Evolutionary conservation across 2,888 invertebrate species (phyloP).

Genomic region (Craniophora ligustri): DNA sequence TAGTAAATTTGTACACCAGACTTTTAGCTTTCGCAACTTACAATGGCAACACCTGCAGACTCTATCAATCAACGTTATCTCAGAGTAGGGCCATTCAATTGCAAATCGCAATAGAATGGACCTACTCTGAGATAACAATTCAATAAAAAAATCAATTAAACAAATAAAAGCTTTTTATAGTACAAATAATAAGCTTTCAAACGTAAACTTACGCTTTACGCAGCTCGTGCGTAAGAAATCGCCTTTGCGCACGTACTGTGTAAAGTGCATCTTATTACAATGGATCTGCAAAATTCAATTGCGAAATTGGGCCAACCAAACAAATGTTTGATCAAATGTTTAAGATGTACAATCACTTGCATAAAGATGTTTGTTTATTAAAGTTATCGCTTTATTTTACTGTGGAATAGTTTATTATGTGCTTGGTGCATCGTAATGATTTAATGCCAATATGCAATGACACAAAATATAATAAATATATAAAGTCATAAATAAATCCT

Average conservation of each 20-base stretch:
- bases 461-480: too few species aligned
- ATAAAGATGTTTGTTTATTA: constrained; percentile 25
- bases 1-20: too few species aligned
- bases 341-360: constrained; percentile 29
- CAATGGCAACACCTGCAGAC: too few species aligned
- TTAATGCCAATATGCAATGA: constrained; percentile 1
- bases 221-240: constrained; percentile 27
- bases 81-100: too few species aligned
- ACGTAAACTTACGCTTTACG: constrained; percentile 12
- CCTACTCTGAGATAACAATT: too few species aligned
- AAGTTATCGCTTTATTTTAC: constrained; percentile 2
- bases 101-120: too few species aligned
- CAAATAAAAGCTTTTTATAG: constrained; percentile 19
- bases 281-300: constrained; percentile 44
- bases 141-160: neutral
- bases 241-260: constrained; percentile 28
- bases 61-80: too few species aligned
- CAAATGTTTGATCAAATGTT: constrained; percentile 46
- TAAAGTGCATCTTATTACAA: constrained; percentile 41
- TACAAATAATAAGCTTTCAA: constrained; percentile 5
- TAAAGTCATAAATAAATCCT: too few species aligned
- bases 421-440: constrained; percentile 36
- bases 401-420: constrained; percentile 10
- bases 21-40: too few species aligned
- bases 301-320: constrained; percentile 45